Conservation (phyloP, 2,113 vertebrate genomes). For the Hypomesus transpacificus region DNA sequence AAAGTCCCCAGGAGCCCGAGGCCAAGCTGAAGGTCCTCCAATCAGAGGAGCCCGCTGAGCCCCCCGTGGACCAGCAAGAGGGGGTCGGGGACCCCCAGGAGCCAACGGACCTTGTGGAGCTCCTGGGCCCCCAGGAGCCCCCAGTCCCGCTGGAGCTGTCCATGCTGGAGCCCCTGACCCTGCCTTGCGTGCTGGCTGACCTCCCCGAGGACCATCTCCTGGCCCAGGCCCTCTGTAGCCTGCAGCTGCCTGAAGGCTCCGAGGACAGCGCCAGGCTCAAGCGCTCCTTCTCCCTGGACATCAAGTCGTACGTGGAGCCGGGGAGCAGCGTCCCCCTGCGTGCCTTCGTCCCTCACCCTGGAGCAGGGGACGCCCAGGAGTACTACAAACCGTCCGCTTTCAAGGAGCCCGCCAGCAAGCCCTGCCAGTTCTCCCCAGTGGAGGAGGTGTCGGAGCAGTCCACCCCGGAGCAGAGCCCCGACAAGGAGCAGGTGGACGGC, state of each 20-base stretch:
- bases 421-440: conserved; percentile 90
- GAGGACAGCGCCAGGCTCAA: conserved; percentile 84
- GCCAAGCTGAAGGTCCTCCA: conserved; percentile 33
- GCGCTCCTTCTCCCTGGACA: conserved; percentile 92
- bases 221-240: conserved; percentile 74
- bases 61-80: background rate
- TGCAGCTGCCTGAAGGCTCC: conserved; percentile 74
- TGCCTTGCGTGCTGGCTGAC: conserved; percentile 46
- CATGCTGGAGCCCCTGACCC: conserved; percentile 46
- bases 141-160: background rate
- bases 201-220: conserved; percentile 67
- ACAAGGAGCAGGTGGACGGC: conserved; percentile 71
- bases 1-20: conserved; percentile 59
- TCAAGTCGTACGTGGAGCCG: conserved; percentile 76
- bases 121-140: background rate
- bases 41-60: conserved; percentile 4
- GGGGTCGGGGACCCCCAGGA: background rate
- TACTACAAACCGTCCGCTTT: conserved; percentile 73
- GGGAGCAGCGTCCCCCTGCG: conserved; percentile 40
- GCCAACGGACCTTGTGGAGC: conserved; percentile 18
- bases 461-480: conserved; percentile 81
- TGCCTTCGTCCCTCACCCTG: conserved; percentile 50
- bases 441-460: conserved; percentile 89
- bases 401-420: conserved; percentile 76
- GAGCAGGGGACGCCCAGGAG: conserved; percentile 66